Percentiles rank a stretch among this genome's conserved stretches.
Evolutionary conservation across 2,797 vertebrate genomes (phyloP).

Genomic region (Phyllotis vaccarum): DNA sequence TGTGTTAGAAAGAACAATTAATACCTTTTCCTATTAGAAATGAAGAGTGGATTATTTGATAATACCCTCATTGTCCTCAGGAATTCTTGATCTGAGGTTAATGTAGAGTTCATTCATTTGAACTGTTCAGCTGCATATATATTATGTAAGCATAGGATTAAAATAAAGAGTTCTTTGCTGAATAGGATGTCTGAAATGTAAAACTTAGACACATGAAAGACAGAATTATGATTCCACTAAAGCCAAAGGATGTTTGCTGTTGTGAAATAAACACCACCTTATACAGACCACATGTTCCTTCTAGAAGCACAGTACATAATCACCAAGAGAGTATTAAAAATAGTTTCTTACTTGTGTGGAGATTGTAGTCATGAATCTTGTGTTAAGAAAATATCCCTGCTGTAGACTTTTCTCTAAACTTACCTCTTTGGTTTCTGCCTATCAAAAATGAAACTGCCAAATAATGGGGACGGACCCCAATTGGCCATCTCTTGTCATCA

Average conservation of each 20-base stretch:
- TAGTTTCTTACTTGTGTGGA: neutral
- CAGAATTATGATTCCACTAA: neutral
- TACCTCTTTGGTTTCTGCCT: neutral
- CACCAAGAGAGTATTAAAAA: neutral
- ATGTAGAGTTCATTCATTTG: constrained; percentile 11
- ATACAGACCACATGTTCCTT: neutral
- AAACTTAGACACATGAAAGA: constrained; percentile 31
- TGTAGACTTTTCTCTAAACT: neutral
- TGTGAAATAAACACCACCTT: neutral
- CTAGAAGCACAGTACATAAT: neutral
- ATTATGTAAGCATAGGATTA: constrained; percentile 9
- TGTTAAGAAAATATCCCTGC: constrained; percentile 14
- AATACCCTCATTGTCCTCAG: constrained; percentile 31
- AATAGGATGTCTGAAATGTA: constrained; percentile 22
- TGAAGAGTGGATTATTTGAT: neutral
- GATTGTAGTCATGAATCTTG: neutral
- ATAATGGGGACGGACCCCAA: neutral
- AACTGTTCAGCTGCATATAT: constrained; percentile 32
- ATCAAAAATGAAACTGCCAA: neutral
- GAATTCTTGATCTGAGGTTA: constrained; percentile 21
- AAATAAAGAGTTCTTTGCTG: constrained; percentile 31
- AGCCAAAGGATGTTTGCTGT: neutral
- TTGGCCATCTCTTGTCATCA: neutral
- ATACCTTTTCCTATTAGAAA: constrained; percentile 2
- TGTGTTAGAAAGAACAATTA: neutral